Evolutionary conservation across 2,888 invertebrate species (phyloP), one percentile per base, ranked within the genome.

Genomic region (Drosophila austrosaltans): DNA sequence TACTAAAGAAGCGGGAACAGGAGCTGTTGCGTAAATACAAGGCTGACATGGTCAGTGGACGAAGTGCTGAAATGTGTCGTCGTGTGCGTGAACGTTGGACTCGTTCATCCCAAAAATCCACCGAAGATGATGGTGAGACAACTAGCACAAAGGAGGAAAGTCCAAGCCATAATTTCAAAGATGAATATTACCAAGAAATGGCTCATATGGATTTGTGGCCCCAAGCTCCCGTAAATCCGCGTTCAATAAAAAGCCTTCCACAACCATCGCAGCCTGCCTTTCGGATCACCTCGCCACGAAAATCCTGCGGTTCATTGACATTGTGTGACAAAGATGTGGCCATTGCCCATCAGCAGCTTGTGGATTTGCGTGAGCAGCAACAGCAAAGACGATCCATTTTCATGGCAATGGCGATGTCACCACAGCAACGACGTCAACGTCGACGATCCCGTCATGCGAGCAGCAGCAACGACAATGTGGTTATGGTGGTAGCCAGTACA

Each of bases 21-120:
- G 72, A 78, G 54, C 64, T 78, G 3, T 44, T 79, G 40, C 81
- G 68, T 10, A 71, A 75, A 25, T 78, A 78, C 20, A 63, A 77
- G 22, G 73, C 63, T 0, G 81, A 79, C 30, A 10, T 71, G 22
- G 32, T 53, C 8, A 81, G 71, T 25, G 79, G 81, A 7, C 72
- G 71, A 6, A 73, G 65, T n/a, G 75, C 61, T 0, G 79, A 79
- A 32, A 79, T 78, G 44, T 73, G 70, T 40, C 79, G 79, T 5
- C 22, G 44, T 42, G 78, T 67, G 0, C 75, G 78, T 0, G 78
- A 81, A 1, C 78, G 79, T 36, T 79, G 81, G 79, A 63, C 62
- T 6, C 71, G 75, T 5, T 12, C 22, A 1, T n/a, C 36, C n/a
- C 44, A 53, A 5, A 48, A 48, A 25, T 61, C 66, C 6, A 48